Evolutionary conservation across 2,888 invertebrate genomes (phyloP).

Genomic region (Dolichopus griseipennis): DNA sequence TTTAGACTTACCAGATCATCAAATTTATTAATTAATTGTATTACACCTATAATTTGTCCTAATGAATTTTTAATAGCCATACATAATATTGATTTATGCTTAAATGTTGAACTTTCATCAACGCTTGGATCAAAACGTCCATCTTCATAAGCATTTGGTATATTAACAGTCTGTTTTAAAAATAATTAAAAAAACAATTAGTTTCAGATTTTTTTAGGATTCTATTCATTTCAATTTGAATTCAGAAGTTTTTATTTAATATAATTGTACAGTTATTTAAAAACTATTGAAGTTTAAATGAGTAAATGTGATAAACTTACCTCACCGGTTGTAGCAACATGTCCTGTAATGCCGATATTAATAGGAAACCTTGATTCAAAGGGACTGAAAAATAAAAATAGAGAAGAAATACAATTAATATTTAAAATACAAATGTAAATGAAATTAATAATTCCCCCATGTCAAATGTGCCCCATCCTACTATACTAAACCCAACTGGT

Average conservation of each 20-base stretch:
- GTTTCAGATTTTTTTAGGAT: too few species aligned
- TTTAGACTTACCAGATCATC: constrained; percentile 56
- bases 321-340: constrained; percentile 92
- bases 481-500: too few species aligned
- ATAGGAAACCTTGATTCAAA: constrained; percentile 90
- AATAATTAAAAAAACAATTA: constrained; percentile 22
- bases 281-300: too few species aligned
- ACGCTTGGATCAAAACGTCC: constrained; percentile 78
- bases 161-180: constrained; percentile 80
- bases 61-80: constrained; percentile 94
- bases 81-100: constrained; percentile 82
- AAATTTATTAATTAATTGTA: constrained; percentile 87
- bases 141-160: constrained; percentile 83
- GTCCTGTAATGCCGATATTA: constrained; percentile 89
- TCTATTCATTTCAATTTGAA: too few species aligned
- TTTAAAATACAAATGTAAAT: too few species aligned
- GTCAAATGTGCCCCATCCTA: too few species aligned
- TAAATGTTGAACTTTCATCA: constrained; percentile 73
- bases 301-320: constrained; percentile 45
- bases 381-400: constrained; percentile 50
- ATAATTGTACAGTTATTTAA: too few species aligned
- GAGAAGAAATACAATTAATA: too few species aligned
- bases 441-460: too few species aligned
- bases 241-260: too few species aligned
- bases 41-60: constrained; percentile 86